Evolutionary conservation across 2,113 vertebrate genomes (phyloP).

Genomic region (Chloropsis hardwickii): DNA sequence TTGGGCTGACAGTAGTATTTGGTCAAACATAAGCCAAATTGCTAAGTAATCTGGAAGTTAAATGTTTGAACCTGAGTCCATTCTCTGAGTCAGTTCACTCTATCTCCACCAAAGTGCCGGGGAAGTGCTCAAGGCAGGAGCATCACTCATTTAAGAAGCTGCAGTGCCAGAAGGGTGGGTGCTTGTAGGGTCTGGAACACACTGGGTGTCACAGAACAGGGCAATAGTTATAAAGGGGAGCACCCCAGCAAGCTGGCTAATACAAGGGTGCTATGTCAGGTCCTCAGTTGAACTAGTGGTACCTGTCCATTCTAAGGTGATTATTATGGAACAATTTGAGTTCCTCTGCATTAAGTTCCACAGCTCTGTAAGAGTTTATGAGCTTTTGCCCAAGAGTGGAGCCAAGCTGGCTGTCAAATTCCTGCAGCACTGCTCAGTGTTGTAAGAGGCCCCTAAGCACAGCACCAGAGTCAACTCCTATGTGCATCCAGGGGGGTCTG

Average conservation of each 20-base stretch:
- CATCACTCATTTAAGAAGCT: background rate
- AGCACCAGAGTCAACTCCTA: background rate
- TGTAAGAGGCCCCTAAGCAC: background rate
- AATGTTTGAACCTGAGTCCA: background rate
- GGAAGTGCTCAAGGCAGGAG: background rate
- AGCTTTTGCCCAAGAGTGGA: background rate
- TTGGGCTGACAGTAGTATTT: background rate
- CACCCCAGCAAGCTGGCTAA: rapidly evolving
- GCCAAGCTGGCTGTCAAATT: background rate
- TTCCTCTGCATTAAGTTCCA: background rate
- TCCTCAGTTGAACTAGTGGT: background rate
- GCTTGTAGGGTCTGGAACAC: background rate
- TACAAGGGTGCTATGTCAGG: background rate
- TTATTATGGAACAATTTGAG: background rate
- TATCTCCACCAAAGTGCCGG: background rate
- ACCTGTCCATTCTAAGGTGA: background rate
- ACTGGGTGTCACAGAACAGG: background rate
- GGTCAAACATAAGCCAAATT: background rate
- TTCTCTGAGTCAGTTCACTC: background rate
- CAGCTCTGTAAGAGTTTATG: background rate
- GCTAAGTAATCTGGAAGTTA: background rate
- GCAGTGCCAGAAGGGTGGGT: background rate
- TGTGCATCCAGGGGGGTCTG: background rate
- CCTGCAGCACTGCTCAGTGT: rapidly evolving
- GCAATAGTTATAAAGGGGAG: background rate